Percentiles rank a stretch among this genome's conserved stretches.
Conservation (phyloP, 2,888 invertebrate genomes). For the Leucoptera coffeella region DNA sequence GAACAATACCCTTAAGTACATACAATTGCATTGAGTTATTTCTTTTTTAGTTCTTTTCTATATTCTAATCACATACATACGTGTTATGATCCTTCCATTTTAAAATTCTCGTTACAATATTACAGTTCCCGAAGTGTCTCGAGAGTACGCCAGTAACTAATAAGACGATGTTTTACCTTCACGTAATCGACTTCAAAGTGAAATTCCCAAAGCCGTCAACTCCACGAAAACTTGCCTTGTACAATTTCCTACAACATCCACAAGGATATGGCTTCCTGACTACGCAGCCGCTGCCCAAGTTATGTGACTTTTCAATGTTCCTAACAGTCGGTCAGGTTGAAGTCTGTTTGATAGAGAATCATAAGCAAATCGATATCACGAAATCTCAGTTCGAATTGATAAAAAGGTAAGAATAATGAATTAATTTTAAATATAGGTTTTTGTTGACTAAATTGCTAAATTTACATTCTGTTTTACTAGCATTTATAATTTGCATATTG, state of each 20-base stretch:
- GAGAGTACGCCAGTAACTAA: slow-evolving; percentile 18
- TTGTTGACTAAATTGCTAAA: no score
- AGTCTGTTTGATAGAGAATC: slow-evolving; percentile 44
- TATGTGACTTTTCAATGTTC: slow-evolving; percentile 70
- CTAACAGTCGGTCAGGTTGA: slow-evolving; percentile 48
- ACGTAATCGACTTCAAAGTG: slow-evolving; percentile 54
- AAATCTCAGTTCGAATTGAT: slow-evolving; percentile 35
- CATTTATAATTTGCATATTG: no score
- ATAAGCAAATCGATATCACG: slow-evolving; percentile 28
- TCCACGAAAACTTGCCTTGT: slow-evolving; percentile 42
- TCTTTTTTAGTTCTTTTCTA: no score
- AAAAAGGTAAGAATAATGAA: slow-evolving; percentile 33
- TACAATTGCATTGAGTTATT: no score
- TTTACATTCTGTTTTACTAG: no score
- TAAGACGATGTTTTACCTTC: slow-evolving; percentile 23
- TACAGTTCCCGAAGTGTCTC: slow-evolving; percentile 46
- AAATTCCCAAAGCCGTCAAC: slow-evolving; percentile 38
- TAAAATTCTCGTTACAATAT: no score
- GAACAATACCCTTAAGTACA: no score
- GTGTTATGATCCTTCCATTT: no score
- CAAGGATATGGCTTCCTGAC: slow-evolving; percentile 62
- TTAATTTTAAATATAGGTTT: no score
- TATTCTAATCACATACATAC: no score
- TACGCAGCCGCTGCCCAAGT: slow-evolving; percentile 47
- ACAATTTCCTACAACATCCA: slow-evolving; percentile 36